phyloP scores from a whole-genome alignment of 2,113 vertebrate species.

The Edolisoma coerulescens region DNA sequence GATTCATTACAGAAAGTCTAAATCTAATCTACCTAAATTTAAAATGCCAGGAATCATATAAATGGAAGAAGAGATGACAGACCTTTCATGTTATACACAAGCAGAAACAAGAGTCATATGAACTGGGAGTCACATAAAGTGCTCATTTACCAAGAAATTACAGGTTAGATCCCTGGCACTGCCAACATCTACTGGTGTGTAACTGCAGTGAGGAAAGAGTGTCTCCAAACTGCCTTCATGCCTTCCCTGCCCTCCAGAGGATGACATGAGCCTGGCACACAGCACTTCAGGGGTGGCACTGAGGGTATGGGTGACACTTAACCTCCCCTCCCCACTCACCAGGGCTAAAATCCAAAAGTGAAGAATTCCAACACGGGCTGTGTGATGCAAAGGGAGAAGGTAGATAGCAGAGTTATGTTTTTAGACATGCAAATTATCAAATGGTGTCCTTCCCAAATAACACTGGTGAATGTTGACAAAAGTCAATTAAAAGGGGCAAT shows the following conservation, averaged over 20 bases:
- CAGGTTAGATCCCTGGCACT: neutral
- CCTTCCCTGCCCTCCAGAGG: neutral
- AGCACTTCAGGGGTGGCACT: neutral
- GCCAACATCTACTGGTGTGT: neutral
- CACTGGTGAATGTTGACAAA: neutral
- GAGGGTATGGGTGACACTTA: neutral
- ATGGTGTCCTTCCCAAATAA: neutral
- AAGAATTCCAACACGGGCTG: neutral
- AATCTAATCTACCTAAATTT: conserved; percentile 44
- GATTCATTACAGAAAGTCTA: conserved; percentile 32
- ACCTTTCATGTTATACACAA: neutral
- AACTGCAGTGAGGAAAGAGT: neutral
- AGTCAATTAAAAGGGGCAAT: neutral
- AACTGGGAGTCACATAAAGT: neutral
- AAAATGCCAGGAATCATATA: conserved; percentile 4
- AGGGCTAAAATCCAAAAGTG: neutral
- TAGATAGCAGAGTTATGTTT: neutral
- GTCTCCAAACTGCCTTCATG: neutral
- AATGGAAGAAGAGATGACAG: neutral
- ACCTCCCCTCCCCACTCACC: neutral
- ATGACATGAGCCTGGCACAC: neutral
- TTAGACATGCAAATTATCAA: neutral
- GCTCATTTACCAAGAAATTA: neutral
- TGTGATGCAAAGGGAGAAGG: neutral
- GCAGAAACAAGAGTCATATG: neutral